Conservation (phyloP, 35 echinoderm and acorn worm species). For the Lytechinus variegatus region DNA sequence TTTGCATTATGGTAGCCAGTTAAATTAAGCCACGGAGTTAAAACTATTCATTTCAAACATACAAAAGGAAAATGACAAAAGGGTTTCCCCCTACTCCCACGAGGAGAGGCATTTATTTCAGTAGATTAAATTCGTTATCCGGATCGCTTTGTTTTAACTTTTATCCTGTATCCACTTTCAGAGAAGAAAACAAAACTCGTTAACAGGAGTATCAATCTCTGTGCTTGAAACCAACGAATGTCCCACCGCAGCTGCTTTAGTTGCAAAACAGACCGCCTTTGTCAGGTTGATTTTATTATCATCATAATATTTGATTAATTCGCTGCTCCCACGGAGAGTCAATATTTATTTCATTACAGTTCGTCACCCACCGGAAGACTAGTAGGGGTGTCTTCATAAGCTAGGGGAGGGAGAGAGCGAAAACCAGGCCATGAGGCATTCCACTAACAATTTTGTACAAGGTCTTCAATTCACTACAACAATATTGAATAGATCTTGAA, state of each 20-base stretch:
- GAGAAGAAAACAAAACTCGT: background rate
- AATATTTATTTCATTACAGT: slow-evolving; percentile 8
- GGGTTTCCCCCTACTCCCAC: background rate
- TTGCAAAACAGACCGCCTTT: background rate
- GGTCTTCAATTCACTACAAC: background rate
- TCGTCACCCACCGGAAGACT: background rate
- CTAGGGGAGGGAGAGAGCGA: slow-evolving; percentile 1
- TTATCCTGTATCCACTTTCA: background rate
- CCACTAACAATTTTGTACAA: background rate
- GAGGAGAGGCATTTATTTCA: background rate
- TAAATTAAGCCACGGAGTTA: too few species aligned
- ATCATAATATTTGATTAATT: slow-evolving; percentile 5
- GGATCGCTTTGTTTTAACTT: background rate
- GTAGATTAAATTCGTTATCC: background rate
- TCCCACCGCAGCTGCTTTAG: background rate
- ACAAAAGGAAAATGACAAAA: too few species aligned
- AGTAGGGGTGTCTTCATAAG: background rate
- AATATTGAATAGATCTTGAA: background rate
- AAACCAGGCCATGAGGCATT: background rate
- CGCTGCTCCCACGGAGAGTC: background rate
- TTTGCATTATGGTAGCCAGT: too few species aligned
- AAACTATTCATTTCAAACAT: too few species aligned
- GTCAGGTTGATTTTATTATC: background rate
- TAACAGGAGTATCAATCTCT: background rate
- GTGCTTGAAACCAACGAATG: background rate